Conservation (phyloP, 2,797 vertebrate genomes). For the Falco biarmicus region DNA sequence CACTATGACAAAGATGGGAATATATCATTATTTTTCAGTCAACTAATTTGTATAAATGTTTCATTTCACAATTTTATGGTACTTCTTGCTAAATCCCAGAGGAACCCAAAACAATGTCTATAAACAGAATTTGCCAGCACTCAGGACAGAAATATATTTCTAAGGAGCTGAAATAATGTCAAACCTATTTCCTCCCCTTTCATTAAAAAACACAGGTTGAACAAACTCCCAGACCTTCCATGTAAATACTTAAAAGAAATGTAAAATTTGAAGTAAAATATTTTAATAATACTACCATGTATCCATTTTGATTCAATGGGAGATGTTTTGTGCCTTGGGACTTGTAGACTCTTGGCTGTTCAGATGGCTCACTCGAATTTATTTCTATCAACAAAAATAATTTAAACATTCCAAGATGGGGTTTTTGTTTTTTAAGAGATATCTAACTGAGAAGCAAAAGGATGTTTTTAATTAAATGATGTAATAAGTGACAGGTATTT, state of each 20-base stretch:
- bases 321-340: not conserved
- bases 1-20: not conserved
- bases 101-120: not conserved
- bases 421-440: not conserved
- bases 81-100: not conserved
- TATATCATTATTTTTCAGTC: not conserved
- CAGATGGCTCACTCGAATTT: not conserved
- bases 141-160: not conserved
- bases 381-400: not conserved
- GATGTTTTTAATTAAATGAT: not conserved
- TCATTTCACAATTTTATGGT: not conserved
- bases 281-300: not conserved
- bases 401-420: not conserved
- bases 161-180: not conserved
- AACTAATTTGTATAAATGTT: not conserved
- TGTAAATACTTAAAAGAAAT: not conserved
- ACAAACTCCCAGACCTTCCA: not conserved
- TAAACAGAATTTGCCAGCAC: not conserved
- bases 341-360: not conserved
- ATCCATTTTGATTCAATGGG: not conserved
- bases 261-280: not conserved
- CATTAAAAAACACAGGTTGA: not conserved
- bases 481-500: not conserved
- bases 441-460: not conserved
- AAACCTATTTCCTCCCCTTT: not conserved